Evolutionary conservation across 2,888 invertebrate species (phyloP), one percentile per base, ranked within the genome.

Genomic region (Rhogogaster chlorosoma): DNA sequence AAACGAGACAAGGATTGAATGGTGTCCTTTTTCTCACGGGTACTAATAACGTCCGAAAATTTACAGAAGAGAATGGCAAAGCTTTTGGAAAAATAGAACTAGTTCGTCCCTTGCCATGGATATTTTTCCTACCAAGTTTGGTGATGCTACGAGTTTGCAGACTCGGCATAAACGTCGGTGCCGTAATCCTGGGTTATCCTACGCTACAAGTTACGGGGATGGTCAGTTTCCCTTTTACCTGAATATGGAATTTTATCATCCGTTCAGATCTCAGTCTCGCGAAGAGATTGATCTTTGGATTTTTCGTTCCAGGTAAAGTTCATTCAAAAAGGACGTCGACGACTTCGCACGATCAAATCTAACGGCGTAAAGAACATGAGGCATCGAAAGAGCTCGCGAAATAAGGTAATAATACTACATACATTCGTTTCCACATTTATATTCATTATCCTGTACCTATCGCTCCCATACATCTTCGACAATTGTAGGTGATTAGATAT

Each of bases 41-140:
- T 57, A n/a, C 18, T 83, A 29, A 82, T 9, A 64, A 82, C 26
- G 45, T 29, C 2, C 42, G 22, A 70, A 83, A 42, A 83, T 71
- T 92, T 93, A 42, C 92, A 95, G 95, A 95, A 85, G 95, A 95
- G n/a, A 93, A 94, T 85, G 91, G 90, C 42, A 92, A 92, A 83
- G 15, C 89, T 1, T 90, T 89, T 1, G 94, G 94, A 0, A 94
- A 93, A 84, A 93, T 94, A 0, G 94, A 95, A 89, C 90, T 95
- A 83, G 93, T 95, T n/a, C 94, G 95, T 42, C 95, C 95, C 0
- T 89, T 95, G 83, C 95, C 95, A 0, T 95, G 95, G 95, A 90
- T 95, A 38, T 92, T 95, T 61, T 95, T 95, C 89, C 90, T 95
- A 18, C 91, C 93, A 42, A 91, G 94, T 87, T 91, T 95, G 78